Evolutionary conservation across 2,113 vertebrate species (phyloP).

Genomic region (Gambusia holbrooki): DNA sequence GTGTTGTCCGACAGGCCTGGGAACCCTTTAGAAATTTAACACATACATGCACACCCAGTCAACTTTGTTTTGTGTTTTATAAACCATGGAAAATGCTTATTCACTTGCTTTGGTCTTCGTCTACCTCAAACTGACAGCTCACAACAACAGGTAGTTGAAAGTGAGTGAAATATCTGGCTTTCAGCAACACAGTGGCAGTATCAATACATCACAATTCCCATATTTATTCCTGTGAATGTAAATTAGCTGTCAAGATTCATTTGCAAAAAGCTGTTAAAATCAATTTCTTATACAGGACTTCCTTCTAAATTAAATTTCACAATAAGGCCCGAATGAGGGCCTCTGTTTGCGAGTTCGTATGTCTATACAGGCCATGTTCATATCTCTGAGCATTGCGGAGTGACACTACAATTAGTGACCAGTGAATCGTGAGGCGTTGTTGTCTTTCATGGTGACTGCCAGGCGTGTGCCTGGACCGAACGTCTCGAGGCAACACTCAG

Average conservation of each 20-base stretch:
- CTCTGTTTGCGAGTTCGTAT: conserved; percentile 53
- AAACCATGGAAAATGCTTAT: not conserved
- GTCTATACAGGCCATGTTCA: conserved; percentile 55
- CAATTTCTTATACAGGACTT: conserved; percentile 64
- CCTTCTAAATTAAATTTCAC: conserved; percentile 61
- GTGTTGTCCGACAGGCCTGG: not conserved
- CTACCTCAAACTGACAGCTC: not conserved
- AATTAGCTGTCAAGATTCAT: conserved; percentile 64
- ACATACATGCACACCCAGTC: too few relatives aligned
- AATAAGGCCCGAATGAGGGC: conserved; percentile 25
- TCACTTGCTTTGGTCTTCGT: not conserved
- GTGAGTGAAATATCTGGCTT: conserved; percentile 1
- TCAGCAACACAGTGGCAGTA: conserved; percentile 33
- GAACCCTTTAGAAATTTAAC: too few relatives aligned
- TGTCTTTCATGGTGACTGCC: conserved; percentile 60
- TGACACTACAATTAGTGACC: conserved; percentile 81
- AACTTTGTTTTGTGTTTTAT: too few relatives aligned
- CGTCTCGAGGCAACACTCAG: conserved; percentile 49
- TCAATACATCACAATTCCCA: conserved; percentile 57
- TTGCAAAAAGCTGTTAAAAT: conserved; percentile 65
- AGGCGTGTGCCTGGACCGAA: conserved; percentile 47
- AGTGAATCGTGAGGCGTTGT: conserved; percentile 76
- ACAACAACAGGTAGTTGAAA: too few relatives aligned
- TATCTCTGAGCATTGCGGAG: conserved; percentile 55
- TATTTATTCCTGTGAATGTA: conserved; percentile 67